Evolutionary conservation across 2,797 vertebrate species (phyloP).

Genomic region (Urophycis tenuis): DNA sequence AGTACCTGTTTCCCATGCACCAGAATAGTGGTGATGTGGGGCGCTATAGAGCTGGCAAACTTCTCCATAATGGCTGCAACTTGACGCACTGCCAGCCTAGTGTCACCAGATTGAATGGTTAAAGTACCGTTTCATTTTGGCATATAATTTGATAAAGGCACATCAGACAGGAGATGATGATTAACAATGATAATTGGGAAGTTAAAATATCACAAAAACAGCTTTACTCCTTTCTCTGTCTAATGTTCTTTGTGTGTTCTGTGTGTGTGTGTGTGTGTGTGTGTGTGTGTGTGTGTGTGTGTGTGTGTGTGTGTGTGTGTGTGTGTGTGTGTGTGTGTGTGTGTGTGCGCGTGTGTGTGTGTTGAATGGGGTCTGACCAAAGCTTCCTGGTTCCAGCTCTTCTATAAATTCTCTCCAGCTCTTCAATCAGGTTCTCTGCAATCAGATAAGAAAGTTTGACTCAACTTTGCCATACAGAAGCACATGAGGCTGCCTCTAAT

Average conservation of each 20-base stretch:
- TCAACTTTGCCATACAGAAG: neutral
- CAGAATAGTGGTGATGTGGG: conserved; percentile 94
- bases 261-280: too few relatives aligned
- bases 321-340: conserved; percentile 13
- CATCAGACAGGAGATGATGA: conserved; percentile 1
- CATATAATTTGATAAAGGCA: neutral
- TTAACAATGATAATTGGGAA: neutral
- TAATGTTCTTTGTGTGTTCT: too few relatives aligned
- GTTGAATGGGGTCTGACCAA: conserved; percentile 79
- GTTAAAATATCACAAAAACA: neutral
- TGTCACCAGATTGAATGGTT: conserved; percentile 46
- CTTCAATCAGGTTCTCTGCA: conserved; percentile 80
- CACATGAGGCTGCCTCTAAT: neutral
- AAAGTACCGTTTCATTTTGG: conserved; percentile 19
- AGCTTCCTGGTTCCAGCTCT: conserved; percentile 92
- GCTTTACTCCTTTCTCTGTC: too few relatives aligned
- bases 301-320: conserved; percentile 13
- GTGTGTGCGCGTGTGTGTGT: conserved; percentile 22
- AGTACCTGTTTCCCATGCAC: conserved; percentile 99
- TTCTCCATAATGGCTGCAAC: conserved; percentile 85
- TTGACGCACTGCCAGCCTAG: conserved; percentile 89
- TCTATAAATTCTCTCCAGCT: conserved; percentile 92
- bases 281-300: neutral
- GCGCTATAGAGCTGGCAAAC: conserved; percentile 90
- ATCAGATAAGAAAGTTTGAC: conserved; percentile 21